Base-by-base conservation (phyloP, 2,888 invertebrate species). In the Margaritifera margaritifera region DNA sequence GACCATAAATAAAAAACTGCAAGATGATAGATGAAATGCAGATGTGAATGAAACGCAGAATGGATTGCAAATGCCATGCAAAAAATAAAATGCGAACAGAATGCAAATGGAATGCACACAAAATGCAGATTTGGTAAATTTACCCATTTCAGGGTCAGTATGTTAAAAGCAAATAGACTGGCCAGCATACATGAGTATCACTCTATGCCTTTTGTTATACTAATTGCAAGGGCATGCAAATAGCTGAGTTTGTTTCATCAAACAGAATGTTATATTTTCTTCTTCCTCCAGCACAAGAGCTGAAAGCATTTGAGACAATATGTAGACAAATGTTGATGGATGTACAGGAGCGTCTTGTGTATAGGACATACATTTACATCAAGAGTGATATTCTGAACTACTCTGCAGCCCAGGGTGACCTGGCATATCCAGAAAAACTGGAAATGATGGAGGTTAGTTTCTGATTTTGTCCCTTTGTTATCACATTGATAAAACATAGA, bases 361-460 rank as follows among this genome's bases (percentile, higher is more conserved):
- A 97, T 90, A 93, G 99, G 62, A 96, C 97, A 0, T 95, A 97
- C 91, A 93, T 98, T 80, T 99, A 97, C 90, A 93, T 99, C 73
- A 94, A 96, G 66, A 94, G 95, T 1, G 99, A 99, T 90, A 96
- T 99, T 80, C 91, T 95, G 71, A 88, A 89, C 65, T 93, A 92
- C 82, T 86, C 94, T 74, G 96, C 99, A 0, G 97, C 97, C 19
- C 93, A 95, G 6, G 99, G 99, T 0, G 99, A 99, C 91, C 92
- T 99, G 73, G 98, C 98, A 0, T 99, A 99, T 91, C 99, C 99
- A 0, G 96, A 98, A 83, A 98, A 99, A 90, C 91, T 99, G 74
- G 94, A 95, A 89, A 98, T 99, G 95, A 99, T 99, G 97, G 96
- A 98, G 92, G 95, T 89, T 67, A 53, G 69, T 8, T 6, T 27